A percentile compares a stretch with the other conserved stretches of the same genome.
phyloP scores from a whole-genome alignment of 2,113 vertebrate species.

The Petromus typicus region DNA sequence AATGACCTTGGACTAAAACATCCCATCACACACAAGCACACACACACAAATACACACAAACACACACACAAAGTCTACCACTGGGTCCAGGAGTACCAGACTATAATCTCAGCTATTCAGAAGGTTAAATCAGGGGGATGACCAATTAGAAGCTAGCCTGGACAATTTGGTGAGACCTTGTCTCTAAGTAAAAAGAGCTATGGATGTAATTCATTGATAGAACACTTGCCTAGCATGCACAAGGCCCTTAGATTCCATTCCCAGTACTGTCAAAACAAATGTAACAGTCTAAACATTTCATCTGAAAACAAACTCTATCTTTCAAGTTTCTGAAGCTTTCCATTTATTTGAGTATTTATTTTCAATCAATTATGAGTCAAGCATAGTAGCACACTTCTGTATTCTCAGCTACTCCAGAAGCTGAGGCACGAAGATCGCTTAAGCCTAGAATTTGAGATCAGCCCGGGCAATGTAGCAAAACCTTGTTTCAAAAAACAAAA shows the following conservation, averaged over 20 bases:
- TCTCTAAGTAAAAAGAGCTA: neutral
- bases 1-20: neutral
- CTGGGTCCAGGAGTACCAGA: neutral
- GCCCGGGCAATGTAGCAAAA: neutral
- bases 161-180: neutral
- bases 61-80: neutral
- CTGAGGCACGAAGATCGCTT: neutral
- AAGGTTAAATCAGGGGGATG: neutral
- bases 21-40: neutral
- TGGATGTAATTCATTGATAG: neutral
- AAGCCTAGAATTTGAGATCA: neutral
- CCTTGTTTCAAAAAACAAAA: neutral
- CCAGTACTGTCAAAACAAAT: neutral
- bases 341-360: neutral
- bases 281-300: neutral
- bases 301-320: neutral
- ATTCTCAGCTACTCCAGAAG: neutral
- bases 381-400: neutral
- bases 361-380: neutral
- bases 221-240: neutral
- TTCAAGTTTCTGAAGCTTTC: conserved; percentile 23
- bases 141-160: neutral
- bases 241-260: neutral
- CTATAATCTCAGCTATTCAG: neutral
- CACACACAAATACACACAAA: neutral